Conservation (phyloP, 1,140 invertebrate species). For the Stenopsyche tienmushanensis region DNA sequence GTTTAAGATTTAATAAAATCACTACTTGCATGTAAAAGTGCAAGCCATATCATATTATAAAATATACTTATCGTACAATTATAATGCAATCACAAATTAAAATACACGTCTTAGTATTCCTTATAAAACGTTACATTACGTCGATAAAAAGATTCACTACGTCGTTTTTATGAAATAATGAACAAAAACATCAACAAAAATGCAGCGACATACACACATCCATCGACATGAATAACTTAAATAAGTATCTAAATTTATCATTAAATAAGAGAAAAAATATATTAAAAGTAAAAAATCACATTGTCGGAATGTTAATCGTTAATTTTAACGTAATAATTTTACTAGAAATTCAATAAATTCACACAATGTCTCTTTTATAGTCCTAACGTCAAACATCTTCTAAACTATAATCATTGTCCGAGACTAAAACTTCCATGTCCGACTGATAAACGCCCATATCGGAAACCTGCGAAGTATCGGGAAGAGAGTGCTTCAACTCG, state of each 20-base stretch:
- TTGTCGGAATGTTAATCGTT: slow-evolving; percentile 12
- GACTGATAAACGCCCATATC: slow-evolving; percentile 24
- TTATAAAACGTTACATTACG: too few species aligned
- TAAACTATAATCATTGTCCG: slow-evolving; percentile 38
- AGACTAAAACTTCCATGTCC: slow-evolving; percentile 41
- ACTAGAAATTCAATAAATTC: neutral
- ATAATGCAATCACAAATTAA: neutral
- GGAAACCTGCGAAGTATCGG: slow-evolving; percentile 20
- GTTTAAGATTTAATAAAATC: slow-evolving; percentile 27
- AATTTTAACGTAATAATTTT: neutral
- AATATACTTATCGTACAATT: too few species aligned
- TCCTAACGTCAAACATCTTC: slow-evolving; percentile 32
- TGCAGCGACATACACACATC: neutral
- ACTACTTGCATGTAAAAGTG: slow-evolving; percentile 35
- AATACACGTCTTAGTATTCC: neutral
- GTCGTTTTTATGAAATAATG: too few species aligned
- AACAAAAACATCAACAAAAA: too few species aligned
- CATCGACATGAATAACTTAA: neutral
- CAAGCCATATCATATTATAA: slow-evolving; percentile 17
- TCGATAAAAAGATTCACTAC: too few species aligned
- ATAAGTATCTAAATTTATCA: neutral
- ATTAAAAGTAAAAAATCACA: slow-evolving; percentile 8
- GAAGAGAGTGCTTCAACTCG: slow-evolving; percentile 37
- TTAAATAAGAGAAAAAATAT: neutral
- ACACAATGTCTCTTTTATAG: too few species aligned